A percentile compares a stretch with the other conserved stretches of the same genome.
phyloP scores from a whole-genome alignment of 2,113 vertebrate genomes.

The Etia nguti region DNA sequence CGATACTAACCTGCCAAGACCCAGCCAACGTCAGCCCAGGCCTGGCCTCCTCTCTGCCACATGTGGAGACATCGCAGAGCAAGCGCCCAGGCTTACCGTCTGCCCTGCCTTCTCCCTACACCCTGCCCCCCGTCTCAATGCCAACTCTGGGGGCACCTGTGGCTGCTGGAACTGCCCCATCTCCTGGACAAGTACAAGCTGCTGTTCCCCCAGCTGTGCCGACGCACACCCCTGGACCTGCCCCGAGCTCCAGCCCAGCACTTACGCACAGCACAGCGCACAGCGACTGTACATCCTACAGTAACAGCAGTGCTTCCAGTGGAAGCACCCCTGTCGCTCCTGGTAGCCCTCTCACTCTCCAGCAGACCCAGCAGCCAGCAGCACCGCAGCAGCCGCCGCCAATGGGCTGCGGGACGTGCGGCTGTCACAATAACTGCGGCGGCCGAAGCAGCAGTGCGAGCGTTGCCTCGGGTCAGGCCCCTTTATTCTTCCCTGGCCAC shows the following conservation, averaged over 20 bases:
- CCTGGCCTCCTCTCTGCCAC: conserved; percentile 78
- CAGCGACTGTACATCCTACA: conserved; percentile 84
- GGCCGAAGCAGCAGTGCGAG: conserved; percentile 19
- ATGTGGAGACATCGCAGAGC: conserved; percentile 72
- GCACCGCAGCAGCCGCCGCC: conserved; percentile 71
- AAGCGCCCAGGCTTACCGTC: conserved; percentile 79
- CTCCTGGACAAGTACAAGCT: conserved; percentile 75
- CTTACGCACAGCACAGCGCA: conserved; percentile 87
- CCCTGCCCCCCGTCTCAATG: conserved; percentile 70
- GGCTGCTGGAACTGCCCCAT: conserved; percentile 36
- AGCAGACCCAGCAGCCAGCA: conserved; percentile 72
- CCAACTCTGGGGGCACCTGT: conserved; percentile 67
- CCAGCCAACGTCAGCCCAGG: conserved; percentile 18
- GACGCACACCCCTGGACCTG: conserved; percentile 85
- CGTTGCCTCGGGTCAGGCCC: conserved; percentile 50
- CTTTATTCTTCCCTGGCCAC: conserved; percentile 81
- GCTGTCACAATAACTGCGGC: conserved; percentile 88
- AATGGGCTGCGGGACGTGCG: conserved; percentile 83
- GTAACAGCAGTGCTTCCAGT: conserved; percentile 72
- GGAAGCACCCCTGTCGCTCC: conserved; percentile 64
- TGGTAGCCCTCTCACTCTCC: conserved; percentile 35
- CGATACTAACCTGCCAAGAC: conserved; percentile 71
- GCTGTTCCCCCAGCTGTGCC: conserved; percentile 79
- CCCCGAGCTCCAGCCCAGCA: conserved; percentile 84
- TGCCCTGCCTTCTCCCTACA: conserved; percentile 71